Evolutionary conservation across 2,888 invertebrate species (phyloP), one percentile per base, ranked within the genome.

Genomic region (Luperina nickerlii): DNA sequence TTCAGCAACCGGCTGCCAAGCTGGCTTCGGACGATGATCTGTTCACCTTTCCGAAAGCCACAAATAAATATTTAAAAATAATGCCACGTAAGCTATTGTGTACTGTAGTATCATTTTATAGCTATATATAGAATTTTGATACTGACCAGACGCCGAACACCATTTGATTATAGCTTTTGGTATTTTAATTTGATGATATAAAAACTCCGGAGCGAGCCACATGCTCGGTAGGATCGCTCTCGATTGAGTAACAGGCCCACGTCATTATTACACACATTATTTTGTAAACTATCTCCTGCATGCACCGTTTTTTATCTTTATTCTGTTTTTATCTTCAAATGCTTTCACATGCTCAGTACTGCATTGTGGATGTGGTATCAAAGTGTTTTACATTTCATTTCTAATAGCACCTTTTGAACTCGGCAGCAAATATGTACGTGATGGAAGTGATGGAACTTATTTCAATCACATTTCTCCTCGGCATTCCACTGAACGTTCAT

Each of bases 111-210:
- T 74, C 70, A 88, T 90, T 92, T 91, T 90, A 90, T 90, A 87
- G 87, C 86, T 85, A 84, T 81, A 81, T 87, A 84, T 89, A 90
- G 89, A 87, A 81, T 74, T 79, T 77, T 92, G 93, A 93, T 88
- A 87, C 85, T 91, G 88, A 86, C 92, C 94, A 94, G 94, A 93
- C 89, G 74, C 88, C 87, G 80, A 78, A 83, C 85, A 89, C 90
- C 89, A 91, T 92, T 93, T 84, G 72, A 87, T 84, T 81, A 90
- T 86, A 91, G 88, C 91, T 87, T 89, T 90, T 83, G 93, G 92
- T 91, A 92, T 93, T 93, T 93, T 93, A 93, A 93, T 94, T 92
- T 89, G 91, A 91, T 88, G 90, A 87, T 93, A 92, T 93, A 92
- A 92, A 92, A 94, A 88, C 79, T 78, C 74, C 68, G 69, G 73